Evolutionary conservation across 2,113 vertebrate genomes (phyloP).

Genomic region (Atractosteus spatula): DNA sequence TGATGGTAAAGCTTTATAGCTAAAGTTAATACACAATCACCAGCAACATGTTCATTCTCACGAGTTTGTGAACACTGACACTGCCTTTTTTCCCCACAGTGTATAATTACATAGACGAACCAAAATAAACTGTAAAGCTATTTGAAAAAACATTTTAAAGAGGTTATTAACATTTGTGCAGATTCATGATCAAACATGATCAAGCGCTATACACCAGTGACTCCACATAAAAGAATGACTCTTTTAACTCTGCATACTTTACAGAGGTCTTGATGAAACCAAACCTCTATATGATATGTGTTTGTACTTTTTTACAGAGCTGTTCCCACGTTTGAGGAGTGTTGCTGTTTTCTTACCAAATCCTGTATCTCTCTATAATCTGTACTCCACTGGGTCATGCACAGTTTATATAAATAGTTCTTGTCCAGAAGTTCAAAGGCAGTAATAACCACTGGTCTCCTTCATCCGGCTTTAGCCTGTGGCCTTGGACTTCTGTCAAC

Average conservation of each 20-base stretch:
- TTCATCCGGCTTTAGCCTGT: too few relatives aligned
- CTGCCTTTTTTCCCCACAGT: conserved; percentile 52
- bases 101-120: conserved; percentile 50
- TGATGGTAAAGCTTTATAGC: background rate
- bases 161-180: conserved; percentile 33
- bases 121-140: conserved; percentile 56
- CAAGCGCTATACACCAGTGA: conserved; percentile 47
- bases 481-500: too few relatives aligned
- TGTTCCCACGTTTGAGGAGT: too few relatives aligned
- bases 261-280: background rate
- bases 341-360: too few relatives aligned
- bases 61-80: conserved; percentile 61
- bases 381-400: too few relatives aligned
- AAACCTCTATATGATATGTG: too few relatives aligned
- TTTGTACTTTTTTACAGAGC: too few relatives aligned
- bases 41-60: conserved; percentile 53
- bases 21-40: background rate
- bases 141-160: conserved; percentile 24
- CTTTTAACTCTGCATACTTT: conserved; percentile 36
- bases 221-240: conserved; percentile 38
- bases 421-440: too few relatives aligned
- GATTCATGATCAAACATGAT: conserved; percentile 36
- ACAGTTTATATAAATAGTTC: too few relatives aligned
- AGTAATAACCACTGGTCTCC: too few relatives aligned
- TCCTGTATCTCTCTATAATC: too few relatives aligned